A percentile compares a stretch with the other conserved stretches of the same genome.
Conservation (phyloP, 2,888 invertebrate species). For the Himalopsyche japonica region DNA sequence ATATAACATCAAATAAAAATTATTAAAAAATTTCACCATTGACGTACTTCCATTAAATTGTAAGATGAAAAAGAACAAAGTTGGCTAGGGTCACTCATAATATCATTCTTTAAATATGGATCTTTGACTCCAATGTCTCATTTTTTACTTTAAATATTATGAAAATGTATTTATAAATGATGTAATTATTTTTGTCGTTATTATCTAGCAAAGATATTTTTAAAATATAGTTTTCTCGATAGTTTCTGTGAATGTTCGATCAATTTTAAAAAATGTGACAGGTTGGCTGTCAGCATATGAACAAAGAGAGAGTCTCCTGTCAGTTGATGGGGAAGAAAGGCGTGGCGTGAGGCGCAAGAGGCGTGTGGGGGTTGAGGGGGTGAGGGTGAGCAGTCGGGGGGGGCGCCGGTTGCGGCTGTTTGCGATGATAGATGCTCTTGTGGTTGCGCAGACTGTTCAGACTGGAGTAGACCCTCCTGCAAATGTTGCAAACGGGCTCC, state of each 20-base stretch:
- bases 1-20: too few species aligned
- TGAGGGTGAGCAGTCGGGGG: constrained; percentile 51
- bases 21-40: too few species aligned
- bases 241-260: background rate
- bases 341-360: constrained; percentile 23
- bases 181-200: too few species aligned
- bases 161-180: too few species aligned
- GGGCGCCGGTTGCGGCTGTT: constrained; percentile 68
- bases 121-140: too few species aligned
- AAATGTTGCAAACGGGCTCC: constrained; percentile 90
- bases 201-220: too few species aligned
- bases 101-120: too few species aligned
- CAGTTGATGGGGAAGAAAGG: constrained; percentile 44
- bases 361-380: constrained; percentile 55
- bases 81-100: too few species aligned
- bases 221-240: background rate
- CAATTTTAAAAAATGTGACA: background rate
- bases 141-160: too few species aligned
- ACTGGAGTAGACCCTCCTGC: constrained; percentile 90
- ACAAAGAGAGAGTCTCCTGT: constrained; percentile 10
- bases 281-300: constrained; percentile 21
- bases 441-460: constrained; percentile 88
- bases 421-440: constrained; percentile 91
- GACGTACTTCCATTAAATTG: too few species aligned
- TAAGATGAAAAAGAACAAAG: too few species aligned